Conservation (phyloP, 2,888 invertebrate species). For the Lasioglossum villosulum region DNA sequence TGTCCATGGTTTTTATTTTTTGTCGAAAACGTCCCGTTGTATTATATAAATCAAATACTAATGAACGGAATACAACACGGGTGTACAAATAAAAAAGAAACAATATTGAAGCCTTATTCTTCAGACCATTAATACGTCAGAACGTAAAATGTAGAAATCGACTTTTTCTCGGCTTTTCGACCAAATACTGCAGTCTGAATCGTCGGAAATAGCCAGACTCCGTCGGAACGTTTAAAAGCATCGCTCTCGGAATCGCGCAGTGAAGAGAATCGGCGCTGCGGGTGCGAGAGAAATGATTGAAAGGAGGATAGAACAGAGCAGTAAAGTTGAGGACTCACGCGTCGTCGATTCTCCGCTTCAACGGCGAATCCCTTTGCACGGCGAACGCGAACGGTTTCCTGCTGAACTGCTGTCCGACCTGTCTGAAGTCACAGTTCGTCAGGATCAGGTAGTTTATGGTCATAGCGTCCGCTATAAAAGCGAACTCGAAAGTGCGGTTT, state of each 20-base stretch:
- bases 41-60: too few relatives aligned
- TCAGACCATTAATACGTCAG: too few relatives aligned
- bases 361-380: constrained; percentile 95
- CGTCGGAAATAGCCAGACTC: background rate
- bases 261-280: background rate
- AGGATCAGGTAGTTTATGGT: constrained; percentile 92
- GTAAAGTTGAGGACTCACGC: constrained; percentile 88
- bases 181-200: too few relatives aligned
- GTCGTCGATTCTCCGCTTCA: constrained; percentile 95
- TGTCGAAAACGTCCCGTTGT: too few relatives aligned
- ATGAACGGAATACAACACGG: too few relatives aligned
- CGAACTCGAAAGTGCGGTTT: constrained; percentile 93
- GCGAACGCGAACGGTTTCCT: constrained; percentile 97
- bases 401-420: constrained; percentile 97
- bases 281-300: background rate
- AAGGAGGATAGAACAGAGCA: background rate
- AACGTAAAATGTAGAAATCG: too few relatives aligned
- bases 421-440: constrained; percentile 94
- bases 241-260: background rate
- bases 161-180: too few relatives aligned
- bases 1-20: too few relatives aligned
- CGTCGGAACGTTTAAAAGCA: background rate
- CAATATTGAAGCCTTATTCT: too few relatives aligned
- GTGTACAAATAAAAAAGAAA: too few relatives aligned
- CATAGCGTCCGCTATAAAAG: constrained; percentile 96